phyloP scores from a whole-genome alignment of 92 coral and sea anemone genomes.

The Plumapathes pennacea region DNA sequence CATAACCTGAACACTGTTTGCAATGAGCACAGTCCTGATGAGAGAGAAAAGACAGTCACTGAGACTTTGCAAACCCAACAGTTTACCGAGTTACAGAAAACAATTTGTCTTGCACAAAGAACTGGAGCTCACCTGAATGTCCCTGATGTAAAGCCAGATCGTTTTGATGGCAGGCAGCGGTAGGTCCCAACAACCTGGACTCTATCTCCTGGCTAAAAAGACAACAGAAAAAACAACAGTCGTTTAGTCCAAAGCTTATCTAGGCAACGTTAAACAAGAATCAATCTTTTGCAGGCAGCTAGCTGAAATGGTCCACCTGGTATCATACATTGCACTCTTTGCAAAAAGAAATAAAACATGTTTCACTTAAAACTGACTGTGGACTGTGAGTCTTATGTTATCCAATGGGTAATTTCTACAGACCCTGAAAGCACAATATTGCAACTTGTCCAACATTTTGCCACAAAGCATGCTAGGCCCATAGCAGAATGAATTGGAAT shows the following conservation, averaged over 20 bases:
- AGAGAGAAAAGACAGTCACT: neutral
- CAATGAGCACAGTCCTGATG: slow-evolving; percentile 81
- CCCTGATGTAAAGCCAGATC: slow-evolving; percentile 96
- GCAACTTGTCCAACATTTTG: no score
- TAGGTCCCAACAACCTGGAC: slow-evolving; percentile 91
- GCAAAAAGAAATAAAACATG: no score
- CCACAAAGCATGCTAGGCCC: no score
- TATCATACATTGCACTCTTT: neutral
- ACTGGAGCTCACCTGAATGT: slow-evolving; percentile 91
- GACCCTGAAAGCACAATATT: no score
- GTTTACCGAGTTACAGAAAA: neutral
- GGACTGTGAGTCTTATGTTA: no score
- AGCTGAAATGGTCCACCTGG: no score
- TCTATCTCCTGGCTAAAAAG: slow-evolving; percentile 88
- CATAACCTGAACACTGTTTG: slow-evolving; percentile 88
- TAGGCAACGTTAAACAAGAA: neutral
- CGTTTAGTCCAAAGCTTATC: neutral
- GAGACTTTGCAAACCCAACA: neutral
- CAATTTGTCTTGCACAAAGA: no score
- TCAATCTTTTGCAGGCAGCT: neutral
- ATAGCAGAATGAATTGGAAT: no score
- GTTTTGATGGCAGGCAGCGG: slow-evolving; percentile 94
- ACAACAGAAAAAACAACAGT: neutral
- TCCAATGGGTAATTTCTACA: no score
- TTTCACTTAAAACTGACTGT: no score